Evolutionary conservation across 2,113 vertebrate species (phyloP).

Genomic region (Scatophagus argus): DNA sequence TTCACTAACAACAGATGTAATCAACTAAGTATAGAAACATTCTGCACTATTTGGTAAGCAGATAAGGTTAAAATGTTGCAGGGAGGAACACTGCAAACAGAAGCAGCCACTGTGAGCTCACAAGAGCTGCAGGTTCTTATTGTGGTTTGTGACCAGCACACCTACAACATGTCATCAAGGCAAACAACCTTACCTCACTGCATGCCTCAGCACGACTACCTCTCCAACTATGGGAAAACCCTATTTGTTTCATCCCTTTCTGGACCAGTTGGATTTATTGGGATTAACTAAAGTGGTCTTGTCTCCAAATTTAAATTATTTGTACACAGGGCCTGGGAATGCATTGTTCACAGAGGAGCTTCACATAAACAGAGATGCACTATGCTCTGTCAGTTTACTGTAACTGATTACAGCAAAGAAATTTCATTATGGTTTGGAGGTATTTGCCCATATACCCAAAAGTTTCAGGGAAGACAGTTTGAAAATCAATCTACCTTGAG

Average conservation of each 20-base stretch:
- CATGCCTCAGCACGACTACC: too few relatives aligned
- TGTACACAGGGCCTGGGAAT: not conserved
- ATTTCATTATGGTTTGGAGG: not conserved
- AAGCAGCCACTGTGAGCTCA: not conserved
- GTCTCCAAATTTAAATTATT: not conserved
- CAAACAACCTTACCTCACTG: too few relatives aligned
- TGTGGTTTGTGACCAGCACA: too few relatives aligned
- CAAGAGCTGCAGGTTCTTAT: not conserved
- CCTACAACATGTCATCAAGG: too few relatives aligned
- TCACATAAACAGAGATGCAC: not conserved
- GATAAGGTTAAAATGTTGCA: not conserved
- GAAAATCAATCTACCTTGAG: constrained; percentile 21
- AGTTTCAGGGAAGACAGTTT: constrained; percentile 13
- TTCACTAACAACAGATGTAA: not conserved
- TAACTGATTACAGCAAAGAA: not conserved
- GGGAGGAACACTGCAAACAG: not conserved
- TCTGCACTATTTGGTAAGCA: not conserved
- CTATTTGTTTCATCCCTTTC: not conserved
- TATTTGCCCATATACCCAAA: constrained; percentile 31
- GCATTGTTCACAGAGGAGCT: not conserved
- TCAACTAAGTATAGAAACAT: not conserved
- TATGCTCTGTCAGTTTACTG: not conserved
- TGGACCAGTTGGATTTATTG: constrained; percentile 1
- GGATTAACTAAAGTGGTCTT: not conserved
- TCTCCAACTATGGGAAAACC: too few relatives aligned